A percentile compares a stretch with the other conserved stretches of the same genome.
Conservation (phyloP, 1,140 invertebrate species). For the Drosophila pruinosa region DNA sequence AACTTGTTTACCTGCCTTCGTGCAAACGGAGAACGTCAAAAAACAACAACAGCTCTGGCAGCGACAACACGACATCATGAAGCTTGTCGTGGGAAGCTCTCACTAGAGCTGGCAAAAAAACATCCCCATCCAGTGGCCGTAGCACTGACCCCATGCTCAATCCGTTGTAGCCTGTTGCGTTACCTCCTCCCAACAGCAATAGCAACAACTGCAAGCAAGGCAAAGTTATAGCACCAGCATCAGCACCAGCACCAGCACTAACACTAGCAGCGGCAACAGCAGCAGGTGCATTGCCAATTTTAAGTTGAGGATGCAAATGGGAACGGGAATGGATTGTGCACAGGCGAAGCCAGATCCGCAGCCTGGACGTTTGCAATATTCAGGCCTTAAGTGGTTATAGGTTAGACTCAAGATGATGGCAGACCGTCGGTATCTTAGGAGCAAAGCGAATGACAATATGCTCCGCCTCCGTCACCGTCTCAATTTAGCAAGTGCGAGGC, state of each 20-base stretch:
- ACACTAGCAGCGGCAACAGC: conserved; percentile 16
- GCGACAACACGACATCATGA: background rate
- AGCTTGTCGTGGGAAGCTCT: conserved; percentile 45
- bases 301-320: background rate
- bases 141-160: conserved; percentile 42
- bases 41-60: conserved; percentile 2
- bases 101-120: conserved; percentile 35
- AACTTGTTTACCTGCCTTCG: conserved; percentile 78
- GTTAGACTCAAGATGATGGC: conserved; percentile 34
- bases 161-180: conserved; percentile 64
- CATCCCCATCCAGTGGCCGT: conserved; percentile 54
- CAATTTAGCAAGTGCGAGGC: conserved; percentile 58
- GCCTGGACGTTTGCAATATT: conserved; percentile 3
- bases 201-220: background rate
- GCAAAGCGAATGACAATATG: conserved; percentile 60
- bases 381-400: conserved; percentile 30
- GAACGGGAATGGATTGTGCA: conserved; percentile 4
- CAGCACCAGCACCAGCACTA: conserved; percentile 13
- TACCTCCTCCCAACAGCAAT: conserved; percentile 12
- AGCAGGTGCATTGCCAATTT: conserved; percentile 30
- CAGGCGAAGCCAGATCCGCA: conserved; percentile 18
- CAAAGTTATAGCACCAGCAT: conserved; percentile 18
- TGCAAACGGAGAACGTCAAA: conserved; percentile 18
- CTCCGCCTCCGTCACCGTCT: conserved; percentile 82
- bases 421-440: conserved; percentile 32